Conservation (phyloP, 2,113 vertebrate species). For the Martes martes region DNA sequence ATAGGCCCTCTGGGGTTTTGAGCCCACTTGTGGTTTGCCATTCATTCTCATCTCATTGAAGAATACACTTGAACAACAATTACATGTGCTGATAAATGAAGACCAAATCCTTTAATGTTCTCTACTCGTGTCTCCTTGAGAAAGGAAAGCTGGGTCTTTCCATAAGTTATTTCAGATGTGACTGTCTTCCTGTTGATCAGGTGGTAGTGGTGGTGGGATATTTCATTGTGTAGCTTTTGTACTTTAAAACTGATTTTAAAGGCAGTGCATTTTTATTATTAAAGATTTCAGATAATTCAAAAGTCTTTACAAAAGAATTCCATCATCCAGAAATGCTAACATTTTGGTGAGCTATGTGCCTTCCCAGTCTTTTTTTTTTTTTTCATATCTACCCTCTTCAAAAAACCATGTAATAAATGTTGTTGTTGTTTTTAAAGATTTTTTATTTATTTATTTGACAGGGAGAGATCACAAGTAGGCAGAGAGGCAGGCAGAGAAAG, state of each 20-base stretch:
- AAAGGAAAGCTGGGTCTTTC: background rate
- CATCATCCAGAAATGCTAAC: background rate
- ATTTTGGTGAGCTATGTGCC: background rate
- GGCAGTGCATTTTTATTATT: background rate
- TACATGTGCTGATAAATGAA: background rate
- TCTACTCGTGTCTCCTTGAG: background rate
- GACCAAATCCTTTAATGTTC: background rate
- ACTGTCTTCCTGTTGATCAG: background rate
- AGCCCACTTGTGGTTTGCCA: background rate
- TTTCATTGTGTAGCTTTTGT: background rate
- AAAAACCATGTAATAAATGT: background rate
- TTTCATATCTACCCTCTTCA: background rate
- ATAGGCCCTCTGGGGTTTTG: background rate
- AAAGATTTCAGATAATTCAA: background rate
- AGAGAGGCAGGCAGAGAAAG: too few species aligned
- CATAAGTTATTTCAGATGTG: background rate
- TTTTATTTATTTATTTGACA: too few species aligned
- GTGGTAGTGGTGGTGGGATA: background rate
- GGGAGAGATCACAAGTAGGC: too few species aligned
- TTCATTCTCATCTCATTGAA: constrained; percentile 38
- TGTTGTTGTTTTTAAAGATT: background rate
- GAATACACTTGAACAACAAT: background rate
- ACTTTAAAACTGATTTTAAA: constrained; percentile 25
- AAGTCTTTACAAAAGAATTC: background rate
- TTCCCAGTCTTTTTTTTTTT: background rate